phyloP scores from a whole-genome alignment of 2,888 invertebrate genomes.

The Apoda limacodes region DNA sequence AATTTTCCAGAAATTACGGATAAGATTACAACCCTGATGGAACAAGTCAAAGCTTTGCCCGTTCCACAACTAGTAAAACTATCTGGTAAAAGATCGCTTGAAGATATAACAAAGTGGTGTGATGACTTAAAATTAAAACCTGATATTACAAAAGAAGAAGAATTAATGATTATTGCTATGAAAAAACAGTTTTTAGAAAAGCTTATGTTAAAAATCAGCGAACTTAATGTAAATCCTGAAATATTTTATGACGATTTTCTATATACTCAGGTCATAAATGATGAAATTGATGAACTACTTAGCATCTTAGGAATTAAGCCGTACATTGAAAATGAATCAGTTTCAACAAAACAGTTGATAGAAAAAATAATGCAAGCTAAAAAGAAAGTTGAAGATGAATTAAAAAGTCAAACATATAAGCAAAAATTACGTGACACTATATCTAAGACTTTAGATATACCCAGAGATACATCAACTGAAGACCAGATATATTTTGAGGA shows the following conservation, averaged over 20 bases:
- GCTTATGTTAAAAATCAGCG: too few relatives aligned
- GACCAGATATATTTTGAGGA: constrained; percentile 31
- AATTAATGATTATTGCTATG: too few relatives aligned
- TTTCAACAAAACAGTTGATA: constrained; percentile 25
- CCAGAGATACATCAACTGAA: constrained; percentile 21
- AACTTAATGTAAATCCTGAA: too few relatives aligned
- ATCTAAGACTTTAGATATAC: constrained; percentile 28
- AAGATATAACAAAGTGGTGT: too few relatives aligned
- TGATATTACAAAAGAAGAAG: too few relatives aligned
- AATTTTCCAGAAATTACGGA: constrained; percentile 20
- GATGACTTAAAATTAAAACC: too few relatives aligned
- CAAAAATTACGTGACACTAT: constrained; percentile 32
- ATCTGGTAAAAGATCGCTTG: constrained; percentile 5
- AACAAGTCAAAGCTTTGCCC: constrained; percentile 18
- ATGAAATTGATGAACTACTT: constrained; percentile 28
- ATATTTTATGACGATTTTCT: too few relatives aligned
- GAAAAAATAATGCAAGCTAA: constrained; percentile 26
- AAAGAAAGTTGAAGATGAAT: too few relatives aligned
- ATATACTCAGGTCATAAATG: too few relatives aligned
- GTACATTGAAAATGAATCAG: constrained; percentile 20
- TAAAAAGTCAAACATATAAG: constrained; percentile 33
- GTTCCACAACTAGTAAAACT: constrained; percentile 17
- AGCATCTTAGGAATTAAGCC: constrained; percentile 19
- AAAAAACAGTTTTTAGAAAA: too few relatives aligned
- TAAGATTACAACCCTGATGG: constrained; percentile 22